phyloP scores from a whole-genome alignment of 1,140 invertebrate species.

The Bombus ignitus region DNA sequence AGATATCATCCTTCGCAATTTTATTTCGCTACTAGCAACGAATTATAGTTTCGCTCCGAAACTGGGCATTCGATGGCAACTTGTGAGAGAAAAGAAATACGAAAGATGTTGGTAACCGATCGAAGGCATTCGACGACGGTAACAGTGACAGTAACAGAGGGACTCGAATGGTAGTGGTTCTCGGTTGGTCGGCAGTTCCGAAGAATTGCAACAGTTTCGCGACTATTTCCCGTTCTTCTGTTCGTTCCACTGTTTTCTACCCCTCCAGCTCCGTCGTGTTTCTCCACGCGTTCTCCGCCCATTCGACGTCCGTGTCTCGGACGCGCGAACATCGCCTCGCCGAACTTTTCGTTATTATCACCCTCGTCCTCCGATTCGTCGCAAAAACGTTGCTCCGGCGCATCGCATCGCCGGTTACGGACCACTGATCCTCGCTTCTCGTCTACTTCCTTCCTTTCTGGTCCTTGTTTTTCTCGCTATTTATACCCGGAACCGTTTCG shows the following conservation, averaged over 20 bases:
- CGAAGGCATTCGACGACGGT: neutral
- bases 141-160: conserved; percentile 5
- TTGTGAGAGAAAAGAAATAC: neutral
- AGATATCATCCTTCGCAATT: conserved; percentile 44
- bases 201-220: conserved; percentile 68
- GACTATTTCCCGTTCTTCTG: conserved; percentile 20
- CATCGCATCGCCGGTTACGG: conserved; percentile 45
- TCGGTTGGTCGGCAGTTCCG: conserved; percentile 57
- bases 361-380: conserved; percentile 42
- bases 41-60: conserved; percentile 45
- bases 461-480: conserved; percentile 33
- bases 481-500: conserved; percentile 52
- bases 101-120: neutral
- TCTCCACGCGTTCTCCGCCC: conserved; percentile 26
- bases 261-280: conserved; percentile 53
- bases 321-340: conserved; percentile 48
- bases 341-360: conserved; percentile 74
- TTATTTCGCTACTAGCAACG: conserved; percentile 69
- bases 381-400: conserved; percentile 53
- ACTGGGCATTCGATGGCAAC: conserved; percentile 17
- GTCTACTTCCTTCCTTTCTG: conserved; percentile 22
- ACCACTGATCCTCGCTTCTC: conserved; percentile 26
- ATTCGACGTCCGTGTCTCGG: conserved; percentile 17
- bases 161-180: neutral
- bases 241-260: conserved; percentile 71